Percentiles rank a stretch among this genome's conserved stretches.
phyloP scores from a whole-genome alignment of 1,140 invertebrate species.

The Pogonomyrmex barbatus region DNA sequence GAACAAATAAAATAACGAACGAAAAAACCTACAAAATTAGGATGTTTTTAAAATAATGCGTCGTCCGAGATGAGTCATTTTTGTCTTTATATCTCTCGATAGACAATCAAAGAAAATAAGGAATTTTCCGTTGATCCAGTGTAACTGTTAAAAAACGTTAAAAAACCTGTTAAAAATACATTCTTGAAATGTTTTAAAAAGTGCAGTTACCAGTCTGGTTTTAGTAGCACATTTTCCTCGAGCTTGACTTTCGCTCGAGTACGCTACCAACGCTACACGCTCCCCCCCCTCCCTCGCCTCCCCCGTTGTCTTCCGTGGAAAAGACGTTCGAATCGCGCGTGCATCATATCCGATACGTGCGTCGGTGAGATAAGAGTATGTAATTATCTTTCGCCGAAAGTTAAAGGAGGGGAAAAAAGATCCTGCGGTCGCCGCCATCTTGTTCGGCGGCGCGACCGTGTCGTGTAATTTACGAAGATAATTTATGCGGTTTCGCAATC shows the following conservation, averaged over 20 bases:
- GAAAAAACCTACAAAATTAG: not conserved
- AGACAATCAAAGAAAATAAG: not conserved
- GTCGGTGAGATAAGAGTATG: slow-evolving; percentile 32
- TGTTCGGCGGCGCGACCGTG: not conserved
- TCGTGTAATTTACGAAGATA: slow-evolving; percentile 64
- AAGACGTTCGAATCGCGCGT: not conserved
- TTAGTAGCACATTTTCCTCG: not conserved
- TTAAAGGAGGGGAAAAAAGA: slow-evolving; percentile 28
- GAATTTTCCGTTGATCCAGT: not conserved
- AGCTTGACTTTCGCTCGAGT: slow-evolving; percentile 7
- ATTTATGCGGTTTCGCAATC: slow-evolving; percentile 72
- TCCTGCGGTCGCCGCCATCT: not conserved
- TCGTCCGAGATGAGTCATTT: not conserved
- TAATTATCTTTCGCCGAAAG: slow-evolving; percentile 23
- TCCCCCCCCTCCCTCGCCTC: no score
- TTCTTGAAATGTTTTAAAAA: slow-evolving; percentile 15
- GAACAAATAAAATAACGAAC: not conserved
- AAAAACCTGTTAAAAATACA: no score
- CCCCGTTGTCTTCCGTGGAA: not conserved
- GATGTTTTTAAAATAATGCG: not conserved
- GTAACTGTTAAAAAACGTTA: not conserved
- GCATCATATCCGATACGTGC: not conserved
- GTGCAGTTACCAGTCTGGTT: not conserved
- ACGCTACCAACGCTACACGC: not conserved
- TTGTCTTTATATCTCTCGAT: not conserved